These are phyloP conservation scores for Bubalus kerabau DNA, from an alignment of 2,113 vertebrate genomes.

Conservation along the genomic window DNA sequence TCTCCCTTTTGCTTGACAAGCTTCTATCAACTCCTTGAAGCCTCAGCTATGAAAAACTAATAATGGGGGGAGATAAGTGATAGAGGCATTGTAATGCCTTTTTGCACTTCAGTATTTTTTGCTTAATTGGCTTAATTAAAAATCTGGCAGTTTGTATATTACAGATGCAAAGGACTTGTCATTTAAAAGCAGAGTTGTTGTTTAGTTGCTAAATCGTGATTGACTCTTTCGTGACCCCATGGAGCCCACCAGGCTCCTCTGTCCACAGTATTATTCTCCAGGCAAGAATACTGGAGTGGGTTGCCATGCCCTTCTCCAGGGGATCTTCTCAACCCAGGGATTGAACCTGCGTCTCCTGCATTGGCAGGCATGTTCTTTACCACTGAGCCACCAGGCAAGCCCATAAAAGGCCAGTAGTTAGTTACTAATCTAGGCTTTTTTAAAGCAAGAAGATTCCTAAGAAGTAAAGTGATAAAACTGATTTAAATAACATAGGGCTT, in stretches of 20 bases:
- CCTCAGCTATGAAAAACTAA: neutral
- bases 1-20: neutral
- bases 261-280: neutral
- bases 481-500: neutral
- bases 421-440: neutral
- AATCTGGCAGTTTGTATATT: neutral
- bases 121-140: neutral
- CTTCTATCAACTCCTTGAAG: neutral
- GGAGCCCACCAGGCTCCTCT: neutral
- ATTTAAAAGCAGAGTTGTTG: neutral
- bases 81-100: neutral
- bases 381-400: neutral
- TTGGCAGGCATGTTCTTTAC: neutral
- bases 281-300: neutral
- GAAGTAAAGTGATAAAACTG: neutral
- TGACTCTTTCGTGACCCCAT: neutral
- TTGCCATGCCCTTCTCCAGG: neutral
- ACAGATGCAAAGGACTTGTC: neutral
- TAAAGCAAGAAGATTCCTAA: neutral
- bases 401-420: neutral
- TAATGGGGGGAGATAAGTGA: neutral
- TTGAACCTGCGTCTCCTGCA: neutral
- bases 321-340: neutral
- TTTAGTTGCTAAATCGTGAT: neutral
- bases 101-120: neutral